Evolutionary conservation across 2,888 invertebrate genomes (phyloP), one percentile per base, ranked within the genome.

Genomic region (Hyposoter dolosus): DNA sequence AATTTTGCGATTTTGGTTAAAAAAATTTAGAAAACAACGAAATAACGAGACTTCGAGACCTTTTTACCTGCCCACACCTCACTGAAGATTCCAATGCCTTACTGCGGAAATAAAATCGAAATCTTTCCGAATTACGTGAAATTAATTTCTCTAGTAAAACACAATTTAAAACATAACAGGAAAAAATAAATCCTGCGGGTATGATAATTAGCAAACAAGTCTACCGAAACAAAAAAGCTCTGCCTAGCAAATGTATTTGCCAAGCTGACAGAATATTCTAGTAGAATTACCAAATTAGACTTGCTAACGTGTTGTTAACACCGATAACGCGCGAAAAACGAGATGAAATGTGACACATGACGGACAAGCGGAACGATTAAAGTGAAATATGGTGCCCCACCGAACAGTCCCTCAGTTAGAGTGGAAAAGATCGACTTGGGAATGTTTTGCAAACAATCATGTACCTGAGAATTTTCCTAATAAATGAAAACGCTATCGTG

Each of bases 311-410:
- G 60, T 60, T 60, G 28, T 60, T 60, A 15, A 15, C 28, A 60
- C 28, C 60, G 60, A 60, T 60, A 60, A 60, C 15, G 60, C 60
- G 28, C 28, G 12, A 28, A 60, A 56, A 60, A 60, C 28, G 60
- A 60, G 15, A 60, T 60, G 28, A 60, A 28, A 60, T 28, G 60
- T 60, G 60, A 15, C 60, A 60, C 60, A 28, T 60, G 60, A 60
- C 15, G 60, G 60, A 60, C 60, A 60, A 60, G 28, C 60, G 28
- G 60, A 60, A 60, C 60, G 60, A 28, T 60, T 60, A 60, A 60
- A 60, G 60, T 60, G 60, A 60, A 60, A 28, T 60, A 60, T 28
- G 60, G 15, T 60, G 9, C 15, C 40, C 28, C 15, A 6, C 28
- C 15, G 15, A 28, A 28, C 12, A 1, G 1, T 15, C 28, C 28